phyloP scores from a whole-genome alignment of 2,797 vertebrate genomes.

The Avahi laniger region DNA sequence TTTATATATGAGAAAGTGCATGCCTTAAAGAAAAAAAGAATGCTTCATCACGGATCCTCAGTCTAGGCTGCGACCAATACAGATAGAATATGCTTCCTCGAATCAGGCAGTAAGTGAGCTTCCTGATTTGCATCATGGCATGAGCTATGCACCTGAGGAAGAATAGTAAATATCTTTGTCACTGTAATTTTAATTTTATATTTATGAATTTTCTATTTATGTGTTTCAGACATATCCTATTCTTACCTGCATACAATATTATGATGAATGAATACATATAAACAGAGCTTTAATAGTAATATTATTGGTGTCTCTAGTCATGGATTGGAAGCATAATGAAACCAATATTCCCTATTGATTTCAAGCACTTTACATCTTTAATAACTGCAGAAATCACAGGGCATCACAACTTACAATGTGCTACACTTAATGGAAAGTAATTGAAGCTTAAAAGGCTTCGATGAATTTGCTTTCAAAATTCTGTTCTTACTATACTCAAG shows the following conservation, averaged over 20 bases:
- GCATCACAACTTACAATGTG: neutral
- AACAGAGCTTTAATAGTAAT: neutral
- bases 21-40: neutral
- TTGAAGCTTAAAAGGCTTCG: slow-evolving; percentile 4
- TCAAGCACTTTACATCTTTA: slow-evolving; percentile 19
- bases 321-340: neutral
- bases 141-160: rapidly evolving
- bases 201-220: neutral
- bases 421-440: slow-evolving; percentile 35
- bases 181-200: neutral
- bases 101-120: neutral
- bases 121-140: neutral
- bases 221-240: neutral
- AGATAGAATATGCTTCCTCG: neutral
- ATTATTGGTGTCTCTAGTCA: neutral
- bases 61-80: neutral
- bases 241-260: neutral
- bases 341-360: slow-evolving; percentile 20
- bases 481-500: slow-evolving; percentile 24
- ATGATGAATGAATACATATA: neutral
- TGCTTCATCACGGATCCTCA: neutral
- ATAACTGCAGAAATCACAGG: neutral
- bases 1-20: neutral
- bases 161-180: neutral
- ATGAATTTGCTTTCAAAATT: slow-evolving; percentile 60